Conservation (phyloP, 2,888 invertebrate species). For the Ophion costatus region DNA sequence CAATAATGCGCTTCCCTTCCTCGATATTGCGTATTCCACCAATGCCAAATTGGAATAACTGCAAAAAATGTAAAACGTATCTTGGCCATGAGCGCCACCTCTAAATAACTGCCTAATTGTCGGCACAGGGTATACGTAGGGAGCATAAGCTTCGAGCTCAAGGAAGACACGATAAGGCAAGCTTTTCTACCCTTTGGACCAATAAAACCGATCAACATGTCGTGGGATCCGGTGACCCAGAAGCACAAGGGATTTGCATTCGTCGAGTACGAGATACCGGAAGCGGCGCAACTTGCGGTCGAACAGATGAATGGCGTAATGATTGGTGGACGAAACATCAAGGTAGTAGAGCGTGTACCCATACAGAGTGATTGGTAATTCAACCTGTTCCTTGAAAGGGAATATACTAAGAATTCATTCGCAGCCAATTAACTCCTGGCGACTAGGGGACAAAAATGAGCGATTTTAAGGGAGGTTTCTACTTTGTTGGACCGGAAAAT, state of each 20-base stretch:
- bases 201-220: slow-evolving; percentile 99
- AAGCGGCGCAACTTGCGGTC: slow-evolving; percentile 98
- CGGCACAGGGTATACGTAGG: slow-evolving; percentile 97
- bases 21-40: background rate
- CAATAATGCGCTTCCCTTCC: background rate
- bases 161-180: slow-evolving; percentile 98
- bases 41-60: background rate
- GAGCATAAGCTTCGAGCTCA: slow-evolving; percentile 99
- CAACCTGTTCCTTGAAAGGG: no score
- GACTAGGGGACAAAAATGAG: no score
- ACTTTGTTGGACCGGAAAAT: no score
- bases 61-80: background rate
- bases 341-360: slow-evolving; percentile 85
- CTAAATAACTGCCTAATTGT: background rate
- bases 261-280: slow-evolving; percentile 99
- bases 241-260: slow-evolving; percentile 99
- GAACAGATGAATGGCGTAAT: slow-evolving; percentile 99
- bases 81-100: background rate
- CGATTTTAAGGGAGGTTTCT: no score
- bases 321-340: slow-evolving; percentile 98
- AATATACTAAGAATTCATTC: no score
- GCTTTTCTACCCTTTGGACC: slow-evolving; percentile 99
- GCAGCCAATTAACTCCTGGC: no score
- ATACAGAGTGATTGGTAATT: no score
- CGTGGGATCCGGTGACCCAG: slow-evolving; percentile 99